Evolutionary conservation across 2,888 invertebrate genomes (phyloP), one percentile per base, ranked within the genome.

Genomic region (Drosophila ochracea): DNA sequence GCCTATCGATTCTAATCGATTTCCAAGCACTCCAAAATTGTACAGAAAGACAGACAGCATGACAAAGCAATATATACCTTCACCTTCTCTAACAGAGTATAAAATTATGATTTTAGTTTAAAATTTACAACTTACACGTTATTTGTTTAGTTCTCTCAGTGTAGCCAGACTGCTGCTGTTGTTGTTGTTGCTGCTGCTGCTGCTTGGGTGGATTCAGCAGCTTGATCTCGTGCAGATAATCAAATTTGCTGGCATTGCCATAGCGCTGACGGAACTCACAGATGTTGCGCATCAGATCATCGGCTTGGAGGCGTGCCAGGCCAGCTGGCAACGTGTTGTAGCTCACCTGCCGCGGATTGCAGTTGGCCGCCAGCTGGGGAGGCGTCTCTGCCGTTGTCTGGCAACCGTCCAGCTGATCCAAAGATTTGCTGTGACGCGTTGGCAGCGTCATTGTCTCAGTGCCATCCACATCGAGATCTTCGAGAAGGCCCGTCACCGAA

Each of bases 391-490:
- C 25, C 13, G 54, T n/a, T 5, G 39, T 57, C 31, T 84, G 78
- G 4, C 90, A 84, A 13, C 92, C 93, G 49, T 96, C 95, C 55
- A 97, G 93, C 83, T 97, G 97, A 92, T 97, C 97, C 77, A 97
- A 93, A 2, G 97, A 97, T 92, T 97, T 97, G 92, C 97, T 97
- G 90, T 97, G 97, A 66, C 97, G 94, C 0, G 96, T 95, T 1
- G 96, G 96, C 53, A 96, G 91, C 1, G 95, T 95, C 0, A 95
- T 95, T 52, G 79, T 28, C 4, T 82, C 69, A 21, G 94, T 95
- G 13, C 94, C 94, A 39, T 94, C 94, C 25, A 82, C 82, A 7
- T 88, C 90, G 7, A 84, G 88, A 66, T 88, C 91, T 67, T 92
- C 92, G 70, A 95, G 88, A 54, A 95, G 91, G 2, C 95, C 95